A percentile compares a stretch with the other conserved stretches of the same genome.
Evolutionary conservation across 2,888 invertebrate genomes (phyloP).

Genomic region (Autographa gamma): DNA sequence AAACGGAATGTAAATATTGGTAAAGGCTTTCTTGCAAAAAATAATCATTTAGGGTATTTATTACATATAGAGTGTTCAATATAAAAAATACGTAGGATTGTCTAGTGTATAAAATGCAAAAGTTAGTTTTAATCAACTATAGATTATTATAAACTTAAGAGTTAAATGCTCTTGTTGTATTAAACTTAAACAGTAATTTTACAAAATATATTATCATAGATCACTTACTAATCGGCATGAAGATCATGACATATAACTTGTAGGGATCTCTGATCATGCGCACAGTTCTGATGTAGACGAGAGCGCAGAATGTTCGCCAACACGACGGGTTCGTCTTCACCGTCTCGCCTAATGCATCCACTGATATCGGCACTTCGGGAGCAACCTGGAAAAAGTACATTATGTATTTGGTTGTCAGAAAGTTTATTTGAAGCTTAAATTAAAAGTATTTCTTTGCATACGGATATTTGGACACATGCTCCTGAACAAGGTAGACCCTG

Average conservation of each 20-base stretch:
- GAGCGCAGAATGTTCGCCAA: conserved; percentile 90
- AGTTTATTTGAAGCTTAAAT: too few species aligned
- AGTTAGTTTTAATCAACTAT: too few species aligned
- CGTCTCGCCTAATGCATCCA: conserved; percentile 89
- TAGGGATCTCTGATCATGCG: conserved; percentile 92
- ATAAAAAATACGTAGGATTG: too few species aligned
- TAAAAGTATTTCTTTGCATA: too few species aligned
- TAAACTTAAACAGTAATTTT: too few species aligned
- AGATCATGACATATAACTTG: conserved; percentile 92
- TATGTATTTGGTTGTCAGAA: neutral
- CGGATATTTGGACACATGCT: too few species aligned
- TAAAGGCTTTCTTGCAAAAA: neutral
- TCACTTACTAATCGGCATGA: conserved; percentile 90
- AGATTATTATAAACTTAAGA: too few species aligned
- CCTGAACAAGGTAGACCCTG: too few species aligned
- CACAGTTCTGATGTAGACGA: conserved; percentile 90
- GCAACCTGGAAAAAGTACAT: conserved; percentile 76
- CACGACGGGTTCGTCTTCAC: conserved; percentile 90
- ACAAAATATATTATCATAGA: neutral
- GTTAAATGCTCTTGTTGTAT: too few species aligned
- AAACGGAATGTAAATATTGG: conserved; percentile 46
- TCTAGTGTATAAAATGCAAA: too few species aligned
- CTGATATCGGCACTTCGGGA: conserved; percentile 85
- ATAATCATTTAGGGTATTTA: too few species aligned
- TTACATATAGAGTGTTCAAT: too few species aligned